Base-by-base conservation (phyloP, 2,888 invertebrate species). In the Platycnemis pennipes region DNA sequence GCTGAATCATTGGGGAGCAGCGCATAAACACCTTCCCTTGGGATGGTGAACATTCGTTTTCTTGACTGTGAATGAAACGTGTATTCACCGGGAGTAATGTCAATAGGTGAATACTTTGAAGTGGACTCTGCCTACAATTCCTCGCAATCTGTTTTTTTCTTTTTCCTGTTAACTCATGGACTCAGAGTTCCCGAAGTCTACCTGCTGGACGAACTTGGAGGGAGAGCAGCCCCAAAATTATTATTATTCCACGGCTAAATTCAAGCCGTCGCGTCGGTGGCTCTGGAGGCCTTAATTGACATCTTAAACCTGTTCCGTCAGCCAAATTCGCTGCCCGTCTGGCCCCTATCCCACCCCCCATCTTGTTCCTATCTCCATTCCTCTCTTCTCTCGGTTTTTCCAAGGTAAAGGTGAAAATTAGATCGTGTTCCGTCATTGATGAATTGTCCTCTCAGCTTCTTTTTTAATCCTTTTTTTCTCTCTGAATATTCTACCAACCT, bases 381-480 rank as follows among this genome's bases (percentile, higher is more conserved):
- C 44, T 42, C 44, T 42, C 86, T 42, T 42, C 86, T 86, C 42
- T 37, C 42, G 3, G 1, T 42, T 86, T 86, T 42, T 37, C 22
- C 44, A 44, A 63, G 63, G 37, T 44, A 44, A 44, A 86, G 86
- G 86, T 86, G 86, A 86, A 86, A 86, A 86, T 86, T 86, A 86
- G 86, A 86, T 86, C 86, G 86, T 86, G 86, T 86, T 86, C 86
- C 86, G 86, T 86, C 86, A 86, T 86, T 86, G 86, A 86, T 86
- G 86, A 86, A 86, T 86, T 86, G 86, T 86, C 86, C 19, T 44
- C 19, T 44, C 37, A 42, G 19, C 1, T 44, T 42, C 42, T 86
- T 42, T 86, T 44, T 44, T 44, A 8, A 19, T 16, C 13, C 31
- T 16, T 86, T 86, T 77, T 77, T 86, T 86, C 7, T 44, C 7